A percentile compares a stretch with the other conserved stretches of the same genome.
Conservation (phyloP, 2,113 vertebrate genomes). For the Phoenicopterus ruber region DNA sequence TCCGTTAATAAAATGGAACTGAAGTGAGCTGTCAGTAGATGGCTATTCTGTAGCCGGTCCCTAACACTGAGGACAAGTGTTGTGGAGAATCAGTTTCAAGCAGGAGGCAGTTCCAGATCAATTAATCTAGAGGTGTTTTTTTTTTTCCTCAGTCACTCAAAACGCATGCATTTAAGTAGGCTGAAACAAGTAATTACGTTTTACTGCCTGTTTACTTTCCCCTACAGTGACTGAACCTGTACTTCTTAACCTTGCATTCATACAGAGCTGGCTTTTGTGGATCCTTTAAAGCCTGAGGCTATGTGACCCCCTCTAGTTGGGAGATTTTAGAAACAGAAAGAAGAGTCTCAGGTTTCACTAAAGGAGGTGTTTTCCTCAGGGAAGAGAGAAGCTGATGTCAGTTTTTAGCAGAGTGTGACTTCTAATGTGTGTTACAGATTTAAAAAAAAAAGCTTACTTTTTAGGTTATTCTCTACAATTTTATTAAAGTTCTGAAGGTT, state of each 20-base stretch:
- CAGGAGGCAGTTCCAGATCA: background rate
- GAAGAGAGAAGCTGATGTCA: background rate
- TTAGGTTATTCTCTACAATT: background rate
- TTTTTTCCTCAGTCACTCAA: background rate
- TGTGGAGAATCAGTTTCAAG: background rate
- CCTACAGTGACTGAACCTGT: background rate
- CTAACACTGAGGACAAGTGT: background rate
- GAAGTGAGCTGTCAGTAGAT: background rate
- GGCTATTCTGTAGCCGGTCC: background rate
- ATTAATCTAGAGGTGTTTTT: background rate
- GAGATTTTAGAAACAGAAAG: background rate
- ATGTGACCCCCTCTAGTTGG: background rate
- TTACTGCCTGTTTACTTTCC: conserved; percentile 50
- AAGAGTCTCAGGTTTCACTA: conserved; percentile 4
- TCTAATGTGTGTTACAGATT: background rate
- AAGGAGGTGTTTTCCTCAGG: background rate
- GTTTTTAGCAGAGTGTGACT: background rate
- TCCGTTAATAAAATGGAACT: background rate
- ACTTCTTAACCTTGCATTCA: conserved; percentile 17
- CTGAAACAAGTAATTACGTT: conserved; percentile 21
- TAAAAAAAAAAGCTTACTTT: background rate
- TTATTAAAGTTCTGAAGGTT: background rate
- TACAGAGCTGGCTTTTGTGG: background rate
- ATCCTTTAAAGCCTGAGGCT: background rate
- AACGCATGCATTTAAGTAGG: background rate